Conservation (phyloP, 2,113 vertebrate genomes). For the Anthoscopus minutus region DNA sequence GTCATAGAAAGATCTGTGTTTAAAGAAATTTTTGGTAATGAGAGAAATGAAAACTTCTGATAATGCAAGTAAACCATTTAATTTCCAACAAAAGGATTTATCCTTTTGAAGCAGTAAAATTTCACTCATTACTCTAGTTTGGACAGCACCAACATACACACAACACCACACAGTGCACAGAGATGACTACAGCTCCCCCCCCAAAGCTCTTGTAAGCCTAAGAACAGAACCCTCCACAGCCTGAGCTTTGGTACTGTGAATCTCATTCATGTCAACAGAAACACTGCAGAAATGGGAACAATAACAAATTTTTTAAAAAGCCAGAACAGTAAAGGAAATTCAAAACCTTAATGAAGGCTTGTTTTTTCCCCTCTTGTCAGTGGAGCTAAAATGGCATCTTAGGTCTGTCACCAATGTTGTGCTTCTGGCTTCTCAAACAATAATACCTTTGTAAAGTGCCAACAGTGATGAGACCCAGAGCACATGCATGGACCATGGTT, state of each 20-base stretch:
- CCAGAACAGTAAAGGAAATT: neutral
- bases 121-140: neutral
- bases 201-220: neutral
- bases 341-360: neutral
- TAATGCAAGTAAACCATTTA: neutral
- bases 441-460: rapidly evolving
- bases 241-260: neutral
- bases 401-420: neutral
- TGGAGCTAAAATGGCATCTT: neutral
- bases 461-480: neutral
- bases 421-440: neutral
- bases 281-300: neutral
- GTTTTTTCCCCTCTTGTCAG: neutral
- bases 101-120: neutral
- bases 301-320: neutral
- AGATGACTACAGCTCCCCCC: neutral
- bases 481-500: neutral
- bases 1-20: neutral
- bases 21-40: neutral
- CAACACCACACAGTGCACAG: neutral
- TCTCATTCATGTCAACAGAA: neutral
- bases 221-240: neutral
- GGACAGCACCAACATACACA: neutral
- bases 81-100: neutral
- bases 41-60: neutral